Percentiles rank a stretch among this genome's conserved stretches.
These are phyloP conservation scores for Acipenser transmontanus DNA, from an alignment of 2,797 vertebrate genomes.

Conservation along the genomic window DNA sequence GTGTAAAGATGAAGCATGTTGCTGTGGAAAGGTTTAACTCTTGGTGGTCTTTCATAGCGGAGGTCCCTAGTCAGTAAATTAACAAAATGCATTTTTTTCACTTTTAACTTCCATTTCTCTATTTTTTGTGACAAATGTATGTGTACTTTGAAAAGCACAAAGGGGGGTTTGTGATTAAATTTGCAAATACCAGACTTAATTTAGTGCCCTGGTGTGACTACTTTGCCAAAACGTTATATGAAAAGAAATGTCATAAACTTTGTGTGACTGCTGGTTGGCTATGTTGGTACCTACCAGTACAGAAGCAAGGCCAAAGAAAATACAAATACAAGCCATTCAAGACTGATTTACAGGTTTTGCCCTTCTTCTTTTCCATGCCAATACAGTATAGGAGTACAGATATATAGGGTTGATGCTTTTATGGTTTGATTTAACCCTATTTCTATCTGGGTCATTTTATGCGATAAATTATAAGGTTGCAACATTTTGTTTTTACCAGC, in stretches of 20 bases:
- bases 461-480: not conserved
- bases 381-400: constrained; percentile 15
- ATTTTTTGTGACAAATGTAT: not conserved
- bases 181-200: not conserved
- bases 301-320: constrained; percentile 19
- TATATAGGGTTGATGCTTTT: constrained; percentile 23
- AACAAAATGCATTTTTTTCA: not conserved
- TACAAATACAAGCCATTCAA: constrained; percentile 24
- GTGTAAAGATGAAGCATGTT: constrained; percentile 10
- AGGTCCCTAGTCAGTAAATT: not conserved
- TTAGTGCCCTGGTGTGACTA: not conserved
- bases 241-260: not conserved
- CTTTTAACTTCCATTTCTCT: not conserved
- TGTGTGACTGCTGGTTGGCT: not conserved
- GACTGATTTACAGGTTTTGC: constrained; percentile 34
- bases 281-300: not conserved
- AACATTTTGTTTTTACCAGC: not conserved
- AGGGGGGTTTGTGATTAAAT: not conserved
- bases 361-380: constrained; percentile 23
- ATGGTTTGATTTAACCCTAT: constrained; percentile 8
- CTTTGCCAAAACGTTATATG: not conserved
- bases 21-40: not conserved
- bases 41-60: not conserved
- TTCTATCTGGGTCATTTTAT: not conserved
- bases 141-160: not conserved